Evolutionary conservation across 2,113 vertebrate genomes (phyloP), one percentile per base, ranked within the genome.

Genomic region (Alethe diademata): DNA sequence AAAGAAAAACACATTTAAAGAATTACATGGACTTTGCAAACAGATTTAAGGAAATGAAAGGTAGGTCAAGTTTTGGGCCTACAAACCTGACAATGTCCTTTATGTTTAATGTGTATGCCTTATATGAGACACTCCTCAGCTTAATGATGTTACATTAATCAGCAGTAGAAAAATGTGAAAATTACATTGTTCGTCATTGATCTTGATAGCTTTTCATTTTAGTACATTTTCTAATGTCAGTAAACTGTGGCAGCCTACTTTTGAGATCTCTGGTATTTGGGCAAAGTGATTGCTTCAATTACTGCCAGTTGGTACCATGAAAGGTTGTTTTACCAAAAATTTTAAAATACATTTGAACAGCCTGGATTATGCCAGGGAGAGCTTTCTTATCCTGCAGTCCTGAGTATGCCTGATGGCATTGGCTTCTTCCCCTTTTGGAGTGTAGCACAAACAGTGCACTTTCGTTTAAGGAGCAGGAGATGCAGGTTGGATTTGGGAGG

Each of bases 21-120:
- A 95, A 88, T 93, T 96, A 66, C 87, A 94, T 88, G 94, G 95
- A 96, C 86, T 97, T 96, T 96, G 89, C 84, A 95, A 96, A 96
- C 93, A 95, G 94, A 95, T 96, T 94, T 96, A 96, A 95, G 82
- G 93, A 92, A 92, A 87, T 96, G 87, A 96, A 96, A 97, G 96
- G 95, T 97, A 96, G 96, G 94, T 96, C 93, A 64, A 93, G 58
- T 57, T 87, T 84, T 86, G 72, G 92, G 81, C 96, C 94, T 96
- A 88, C 95, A 66, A 70, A 90, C 47, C 35, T 88, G 93, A 80
- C 85, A 80, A 0, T 57, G 78, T 90, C 90, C 88, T 90, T 91
- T 48, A 36, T 40, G 69, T 87, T 17, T 40, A 45, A 23, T 5
- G 2, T 29, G 12, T 72, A 4, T 92, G 43, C 28, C 40, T 78